These are phyloP conservation scores for Clarias laeviceps DNA, from an alignment of 2,797 vertebrate species.

Conservation along the genomic window DNA sequence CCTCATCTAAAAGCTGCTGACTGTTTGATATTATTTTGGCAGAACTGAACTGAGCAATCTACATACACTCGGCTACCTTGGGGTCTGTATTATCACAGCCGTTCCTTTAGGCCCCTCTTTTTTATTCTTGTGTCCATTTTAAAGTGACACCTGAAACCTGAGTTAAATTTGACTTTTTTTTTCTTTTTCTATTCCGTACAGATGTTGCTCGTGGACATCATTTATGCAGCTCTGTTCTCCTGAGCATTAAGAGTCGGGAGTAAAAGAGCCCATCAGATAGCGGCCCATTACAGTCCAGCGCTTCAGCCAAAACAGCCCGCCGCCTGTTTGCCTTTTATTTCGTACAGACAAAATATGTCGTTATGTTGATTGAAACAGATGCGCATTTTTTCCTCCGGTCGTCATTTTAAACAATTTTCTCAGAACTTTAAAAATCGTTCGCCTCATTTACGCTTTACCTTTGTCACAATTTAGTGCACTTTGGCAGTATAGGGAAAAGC, in stretches of 20 bases:
- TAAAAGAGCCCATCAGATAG: slow-evolving; percentile 41
- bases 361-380: slow-evolving; percentile 36
- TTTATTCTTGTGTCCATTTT: background rate
- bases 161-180: slow-evolving; percentile 22
- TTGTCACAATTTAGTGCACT: background rate
- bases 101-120: background rate
- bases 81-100: background rate
- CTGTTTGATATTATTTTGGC: slow-evolving; percentile 5
- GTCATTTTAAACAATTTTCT: background rate
- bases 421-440: background rate
- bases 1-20: background rate
- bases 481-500: background rate
- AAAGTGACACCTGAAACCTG: slow-evolving; percentile 14
- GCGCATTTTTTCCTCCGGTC: background rate
- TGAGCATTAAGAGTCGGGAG: slow-evolving; percentile 20
- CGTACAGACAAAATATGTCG: slow-evolving; percentile 28
- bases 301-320: slow-evolving; percentile 28
- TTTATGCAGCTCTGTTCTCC: background rate
- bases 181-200: slow-evolving; percentile 18
- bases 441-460: slow-evolving; percentile 8
- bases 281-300: slow-evolving; percentile 9
- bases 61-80: background rate
- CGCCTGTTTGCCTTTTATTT: slow-evolving; percentile 42
- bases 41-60: background rate
- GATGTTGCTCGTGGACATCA: slow-evolving; percentile 36